Evolutionary conservation across 1,140 invertebrate genomes (phyloP), one percentile per base, ranked within the genome.

Genomic region (Micrasema longulum): DNA sequence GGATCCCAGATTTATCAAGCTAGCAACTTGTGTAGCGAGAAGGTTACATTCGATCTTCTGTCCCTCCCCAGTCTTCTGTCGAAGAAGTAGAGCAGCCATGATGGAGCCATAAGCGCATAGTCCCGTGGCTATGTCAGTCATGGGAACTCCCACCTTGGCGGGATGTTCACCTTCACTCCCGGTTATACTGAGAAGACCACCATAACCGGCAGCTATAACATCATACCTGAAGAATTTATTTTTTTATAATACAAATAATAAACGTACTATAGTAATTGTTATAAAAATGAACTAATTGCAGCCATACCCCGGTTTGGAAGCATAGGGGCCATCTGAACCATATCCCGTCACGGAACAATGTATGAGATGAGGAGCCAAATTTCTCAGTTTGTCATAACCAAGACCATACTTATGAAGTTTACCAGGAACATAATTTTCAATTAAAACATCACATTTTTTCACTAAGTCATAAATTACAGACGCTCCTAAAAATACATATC

Each of bases 341-440:
- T 93, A 99, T 0, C 97, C 97, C 70, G 95, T 96, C 38, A 99
- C 89, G 0, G 97, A 96, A 85, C 96, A 97, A 78, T 99, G 99
- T 68, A 99, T 91, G 10, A 99, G 85, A 45, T 88, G 85, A 0
- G 95, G 94, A 69, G 93, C 92, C 7, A 93, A 77, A 63, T 84
- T 77, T 12, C 87, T 88, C 22, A 99, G 76, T 12, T 90, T 82
- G 5, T 93, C 82, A 81, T 97, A 99, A 20, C 92, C 95, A 52
- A 99, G 81, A 5, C 90, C 90, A 55, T 95, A 85, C 66, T 90
- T 81, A 22, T 90, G 87, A 71, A 99, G 80, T 77, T 95, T 96
- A 0, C 96, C 96, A 12, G 97, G 97, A 0, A 99, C 84, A 84
- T 93, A 99, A 84, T 99, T 99, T 81, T 99, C 97, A 10, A 99